phyloP scores from a whole-genome alignment of 2,888 invertebrate species.

The Ametastegia equiseti region DNA sequence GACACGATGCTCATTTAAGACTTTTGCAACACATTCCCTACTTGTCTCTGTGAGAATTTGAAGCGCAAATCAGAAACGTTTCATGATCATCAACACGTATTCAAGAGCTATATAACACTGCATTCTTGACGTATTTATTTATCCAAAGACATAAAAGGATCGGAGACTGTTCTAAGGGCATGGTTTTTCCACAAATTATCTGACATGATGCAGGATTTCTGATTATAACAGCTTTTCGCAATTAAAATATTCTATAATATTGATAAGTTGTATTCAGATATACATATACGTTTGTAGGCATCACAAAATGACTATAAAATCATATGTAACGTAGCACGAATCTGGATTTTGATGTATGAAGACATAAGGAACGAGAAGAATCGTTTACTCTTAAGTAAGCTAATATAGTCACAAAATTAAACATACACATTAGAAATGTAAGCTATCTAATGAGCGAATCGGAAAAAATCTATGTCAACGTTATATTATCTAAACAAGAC shows the following conservation, averaged over 20 bases:
- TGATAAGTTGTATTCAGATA: constrained; percentile 38
- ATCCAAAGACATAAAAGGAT: not conserved
- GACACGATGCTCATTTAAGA: constrained; percentile 3
- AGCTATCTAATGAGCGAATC: not conserved
- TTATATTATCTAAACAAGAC: constrained; percentile 19
- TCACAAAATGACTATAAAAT: constrained; percentile 27
- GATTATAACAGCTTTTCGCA: constrained; percentile 2
- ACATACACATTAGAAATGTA: constrained; percentile 2
- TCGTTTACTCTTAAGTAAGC: not conserved
- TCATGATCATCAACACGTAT: not conserved
- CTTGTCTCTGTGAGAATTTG: not conserved
- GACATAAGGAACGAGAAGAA: too few species aligned
- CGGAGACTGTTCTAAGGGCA: not conserved
- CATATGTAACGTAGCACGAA: constrained; percentile 17
- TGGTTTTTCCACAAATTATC: not conserved
- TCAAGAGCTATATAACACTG: not conserved
- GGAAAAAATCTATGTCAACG: not conserved
- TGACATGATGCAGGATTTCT: not conserved
- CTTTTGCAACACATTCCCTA: not conserved
- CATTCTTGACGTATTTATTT: not conserved
- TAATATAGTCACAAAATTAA: constrained; percentile 24
- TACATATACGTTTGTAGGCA: constrained; percentile 11
- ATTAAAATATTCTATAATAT: constrained; percentile 37
- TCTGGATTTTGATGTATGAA: constrained; percentile 31
- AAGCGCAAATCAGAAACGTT: not conserved